Evolutionary conservation across 2,113 vertebrate genomes (phyloP).

Genomic region (Dasyprocta punctata): DNA sequence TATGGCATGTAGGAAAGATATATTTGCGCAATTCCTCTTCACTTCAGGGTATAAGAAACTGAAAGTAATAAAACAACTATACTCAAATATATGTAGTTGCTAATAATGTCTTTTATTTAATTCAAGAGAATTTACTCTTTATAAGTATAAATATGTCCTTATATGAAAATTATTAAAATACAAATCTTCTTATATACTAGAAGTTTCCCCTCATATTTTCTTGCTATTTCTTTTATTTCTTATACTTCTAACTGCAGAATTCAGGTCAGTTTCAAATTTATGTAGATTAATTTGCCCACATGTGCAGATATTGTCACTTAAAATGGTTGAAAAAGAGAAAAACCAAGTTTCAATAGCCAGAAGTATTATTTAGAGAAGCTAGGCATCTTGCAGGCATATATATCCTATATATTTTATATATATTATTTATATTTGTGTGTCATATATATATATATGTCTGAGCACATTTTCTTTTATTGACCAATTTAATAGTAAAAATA

Average conservation of each 20-base stretch:
- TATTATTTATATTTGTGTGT: neutral
- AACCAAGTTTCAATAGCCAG: neutral
- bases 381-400: neutral
- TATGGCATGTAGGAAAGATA: neutral
- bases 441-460: neutral
- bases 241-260: neutral
- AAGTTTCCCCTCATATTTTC: neutral
- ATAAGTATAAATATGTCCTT: neutral
- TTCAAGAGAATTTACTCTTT: neutral
- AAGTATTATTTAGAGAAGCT: neutral
- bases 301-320: neutral
- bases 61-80: neutral
- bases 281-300: neutral
- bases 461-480: neutral
- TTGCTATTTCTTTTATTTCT: neutral
- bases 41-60: neutral
- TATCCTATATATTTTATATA: neutral
- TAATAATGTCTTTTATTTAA: neutral
- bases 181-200: neutral
- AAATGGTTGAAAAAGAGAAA: constrained; percentile 3
- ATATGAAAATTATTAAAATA: neutral
- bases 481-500: neutral
- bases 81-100: neutral
- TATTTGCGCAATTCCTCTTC: neutral
- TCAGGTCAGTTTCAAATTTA: constrained; percentile 14